A percentile compares a stretch with the other conserved stretches of the same genome.
These are phyloP conservation scores for Parochlus steinenii DNA, from an alignment of 2,888 invertebrate species.

Conservation along the genomic window DNA sequence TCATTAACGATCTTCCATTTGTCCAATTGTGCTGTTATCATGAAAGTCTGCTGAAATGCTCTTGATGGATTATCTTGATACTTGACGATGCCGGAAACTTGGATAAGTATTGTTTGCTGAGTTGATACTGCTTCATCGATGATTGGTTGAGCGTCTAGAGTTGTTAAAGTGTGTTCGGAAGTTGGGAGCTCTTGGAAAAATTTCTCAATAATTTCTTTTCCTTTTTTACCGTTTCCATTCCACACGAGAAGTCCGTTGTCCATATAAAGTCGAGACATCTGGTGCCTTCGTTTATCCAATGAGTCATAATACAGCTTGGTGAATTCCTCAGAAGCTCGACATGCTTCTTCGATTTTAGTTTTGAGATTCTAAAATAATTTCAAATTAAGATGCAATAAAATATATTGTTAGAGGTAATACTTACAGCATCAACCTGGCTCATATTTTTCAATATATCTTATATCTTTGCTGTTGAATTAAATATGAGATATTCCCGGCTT, in stretches of 20 bases:
- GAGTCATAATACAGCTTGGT: conserved; percentile 78
- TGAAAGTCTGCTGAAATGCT: conserved; percentile 70
- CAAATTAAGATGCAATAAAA: background rate
- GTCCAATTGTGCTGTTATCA: conserved; percentile 72
- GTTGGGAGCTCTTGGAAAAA: conserved; percentile 71
- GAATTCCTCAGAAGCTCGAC: conserved; percentile 75
- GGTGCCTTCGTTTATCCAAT: conserved; percentile 70
- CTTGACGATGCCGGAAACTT: conserved; percentile 66
- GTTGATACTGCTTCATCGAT: conserved; percentile 55
- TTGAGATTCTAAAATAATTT: conserved; percentile 38
- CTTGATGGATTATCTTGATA: conserved; percentile 43
- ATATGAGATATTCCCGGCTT: no score
- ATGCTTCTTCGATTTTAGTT: conserved; percentile 60
- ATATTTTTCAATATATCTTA: background rate
- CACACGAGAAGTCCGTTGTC: conserved; percentile 73
- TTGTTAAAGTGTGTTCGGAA: conserved; percentile 57
- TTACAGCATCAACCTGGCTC: background rate
- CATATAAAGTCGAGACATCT: conserved; percentile 65
- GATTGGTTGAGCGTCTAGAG: conserved; percentile 79
- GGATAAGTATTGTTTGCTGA: conserved; percentile 67
- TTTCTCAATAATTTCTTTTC: conserved; percentile 67
- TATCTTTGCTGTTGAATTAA: background rate
- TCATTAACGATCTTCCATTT: conserved; percentile 92
- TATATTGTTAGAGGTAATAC: background rate
- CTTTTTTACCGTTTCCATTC: conserved; percentile 79